Base-by-base conservation (phyloP, 2,113 vertebrate genomes). In the Condylura cristata region DNA sequence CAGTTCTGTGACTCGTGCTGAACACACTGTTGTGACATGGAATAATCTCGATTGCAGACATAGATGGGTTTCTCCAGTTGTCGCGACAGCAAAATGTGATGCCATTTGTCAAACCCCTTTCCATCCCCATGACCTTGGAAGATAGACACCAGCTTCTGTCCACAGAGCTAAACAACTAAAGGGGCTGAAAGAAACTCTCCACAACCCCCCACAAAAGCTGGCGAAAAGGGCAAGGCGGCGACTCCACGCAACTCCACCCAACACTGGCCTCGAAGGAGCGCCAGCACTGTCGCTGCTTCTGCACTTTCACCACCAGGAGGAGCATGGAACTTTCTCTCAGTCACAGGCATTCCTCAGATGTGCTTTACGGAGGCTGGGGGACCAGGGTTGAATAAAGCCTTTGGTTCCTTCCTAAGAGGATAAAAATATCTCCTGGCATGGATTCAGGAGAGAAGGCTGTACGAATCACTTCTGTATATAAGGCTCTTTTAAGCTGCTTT, bases 281-380 rank as follows among this genome's bases (percentile, higher is more conserved):
- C 12, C 3, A 6, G 4, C 11, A 58, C 78, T 68, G 68, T 34
- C 22, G 53, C 53, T 22, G 53, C 53, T 81, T 93, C 88, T 93
- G 74, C 63, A 7, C 79, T 95, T 66, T 89, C 1, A 1, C 96
- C 97, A 97, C 96, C 92, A 97, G 97, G 95, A 94, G 96, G 96
- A 92, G 96, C 37, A 70, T 34, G 70, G 22, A 88, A 92, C 90
- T 72, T 93, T 92, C 70, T 44, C 91, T 60, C 34, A n/a, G 6
- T 9, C 91, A 14, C 2, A 32, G 28, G 18, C 34, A 26, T 86
- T 95, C 93, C 89, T 96, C 86, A 94, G 68, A 66, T 60, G 44
- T 8, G 68, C 58, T 8, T 0, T 39, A 70, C 0, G 14, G 41
- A 34, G 18, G 34, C 32, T 34, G 56, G 5, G 0, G 34, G 7